Evolutionary conservation across 2,888 invertebrate genomes (phyloP), one percentile per base, ranked within the genome.

Genomic region (Anoncus sp.): DNA sequence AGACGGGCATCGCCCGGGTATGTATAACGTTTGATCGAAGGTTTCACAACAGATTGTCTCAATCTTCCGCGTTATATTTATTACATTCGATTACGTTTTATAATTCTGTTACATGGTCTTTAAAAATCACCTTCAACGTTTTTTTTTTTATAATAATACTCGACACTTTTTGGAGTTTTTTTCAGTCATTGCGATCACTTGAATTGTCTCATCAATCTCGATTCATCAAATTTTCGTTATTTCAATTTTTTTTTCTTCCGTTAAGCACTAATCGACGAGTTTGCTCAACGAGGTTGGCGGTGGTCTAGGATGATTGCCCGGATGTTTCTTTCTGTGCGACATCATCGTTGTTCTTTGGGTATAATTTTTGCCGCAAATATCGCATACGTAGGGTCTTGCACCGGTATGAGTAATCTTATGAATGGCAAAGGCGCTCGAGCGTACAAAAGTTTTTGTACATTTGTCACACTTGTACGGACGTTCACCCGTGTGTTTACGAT

Each of bases 401-500:
- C 77, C 77, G 35, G 67, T 67, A 31, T 77, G 77, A 5, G 51
- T 73, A 10, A 72, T 12, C n/a, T 57, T 59, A 18, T 59, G 49
- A 43, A 49, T 27, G 20, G 16, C 38, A 14, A 69, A 47, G 10
- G 57, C 60, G 43, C 60, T 90, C 7, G 89, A 82, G 43, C 90
- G 89, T 0, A 89, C 88, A 63, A 90, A 90, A 2, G 87, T 77
- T 79, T 90, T 90, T 24, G 87, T 85, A 73, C 90, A 90, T 65
- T 88, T 86, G 0, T 85, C 85, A 53, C 90, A 90, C 20, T 88
- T 86, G 65, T 89, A 90, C 0, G 90, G 90, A 12, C 87, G 65
- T 60, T 89, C 90, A 3, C 90, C 90, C 0, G 90, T 90, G 65
- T 90, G 90, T 9, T 87, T 90, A 2, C 90, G 81, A 4, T 90